Conservation (phyloP, 2,797 vertebrate genomes). For the Gobionotothen gibberifrons region DNA sequence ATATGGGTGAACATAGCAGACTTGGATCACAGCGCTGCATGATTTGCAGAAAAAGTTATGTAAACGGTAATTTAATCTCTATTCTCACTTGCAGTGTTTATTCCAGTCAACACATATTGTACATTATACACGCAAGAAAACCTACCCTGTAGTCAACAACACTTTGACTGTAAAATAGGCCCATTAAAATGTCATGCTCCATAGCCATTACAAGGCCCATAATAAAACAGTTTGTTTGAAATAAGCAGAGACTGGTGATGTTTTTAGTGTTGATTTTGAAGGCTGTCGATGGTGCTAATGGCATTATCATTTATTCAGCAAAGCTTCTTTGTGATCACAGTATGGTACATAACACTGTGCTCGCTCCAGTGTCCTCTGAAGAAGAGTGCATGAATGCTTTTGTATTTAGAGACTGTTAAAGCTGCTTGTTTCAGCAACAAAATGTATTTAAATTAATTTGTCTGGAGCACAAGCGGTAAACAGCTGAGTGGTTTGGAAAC, state of each 20-base stretch:
- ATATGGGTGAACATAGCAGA: constrained; percentile 40
- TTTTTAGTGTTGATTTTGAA: constrained; percentile 45
- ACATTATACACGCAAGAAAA: constrained; percentile 29
- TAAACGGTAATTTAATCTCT: constrained; percentile 14
- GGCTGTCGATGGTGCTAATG: constrained; percentile 45
- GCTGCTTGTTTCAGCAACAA: constrained; percentile 35
- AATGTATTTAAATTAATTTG: constrained; percentile 47
- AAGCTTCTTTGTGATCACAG: constrained; percentile 45
- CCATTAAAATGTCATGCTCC: constrained; percentile 54
- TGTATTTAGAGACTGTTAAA: constrained; percentile 47
- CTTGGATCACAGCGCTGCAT: constrained; percentile 43
- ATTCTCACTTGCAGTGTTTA: constrained; percentile 29
- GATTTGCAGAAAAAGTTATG: background rate
- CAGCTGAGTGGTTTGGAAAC: constrained; percentile 45
- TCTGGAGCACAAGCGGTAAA: constrained; percentile 38
- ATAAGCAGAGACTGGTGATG: constrained; percentile 37
- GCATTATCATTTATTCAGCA: constrained; percentile 53
- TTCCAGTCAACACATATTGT: constrained; percentile 34
- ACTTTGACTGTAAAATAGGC: constrained; percentile 36
- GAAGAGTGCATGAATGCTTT: constrained; percentile 21
- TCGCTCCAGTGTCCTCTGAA: constrained; percentile 20
- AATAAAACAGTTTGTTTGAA: constrained; percentile 57
- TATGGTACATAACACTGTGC: constrained; percentile 28
- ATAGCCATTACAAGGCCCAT: constrained; percentile 28
- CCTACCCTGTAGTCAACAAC: constrained; percentile 29